phyloP scores from a whole-genome alignment of 37 sponge, comb jelly and placozoan species.

The Cladorhizidae sp. region DNA sequence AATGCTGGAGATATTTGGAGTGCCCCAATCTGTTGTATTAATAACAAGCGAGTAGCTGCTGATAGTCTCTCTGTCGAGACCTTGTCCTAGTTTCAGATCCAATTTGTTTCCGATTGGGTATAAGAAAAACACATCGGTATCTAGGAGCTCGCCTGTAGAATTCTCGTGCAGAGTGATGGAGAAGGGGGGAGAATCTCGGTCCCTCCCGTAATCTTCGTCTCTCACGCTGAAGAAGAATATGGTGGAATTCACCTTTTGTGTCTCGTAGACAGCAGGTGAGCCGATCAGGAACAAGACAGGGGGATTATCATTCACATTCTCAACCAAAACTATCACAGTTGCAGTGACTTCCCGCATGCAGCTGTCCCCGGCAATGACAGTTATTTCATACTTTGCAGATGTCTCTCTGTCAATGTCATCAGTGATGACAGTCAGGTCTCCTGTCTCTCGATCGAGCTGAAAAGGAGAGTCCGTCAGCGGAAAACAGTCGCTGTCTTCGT shows the following conservation, averaged over 20 bases:
- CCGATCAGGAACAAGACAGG: slow-evolving; percentile 28
- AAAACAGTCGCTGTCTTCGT: not conserved
- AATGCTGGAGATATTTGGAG: slow-evolving; percentile 6
- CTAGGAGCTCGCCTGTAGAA: not conserved
- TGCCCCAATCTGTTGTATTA: slow-evolving; percentile 39
- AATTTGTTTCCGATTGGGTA: not conserved
- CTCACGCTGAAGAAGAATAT: slow-evolving; percentile 12
- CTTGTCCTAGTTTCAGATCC: not conserved
- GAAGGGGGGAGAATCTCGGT: not conserved
- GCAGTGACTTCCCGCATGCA: slow-evolving; percentile 20
- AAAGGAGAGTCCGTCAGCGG: slow-evolving; percentile 22
- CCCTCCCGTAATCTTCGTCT: slow-evolving; percentile 49
- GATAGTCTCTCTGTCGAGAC: slow-evolving; percentile 45
- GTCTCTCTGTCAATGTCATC: slow-evolving; percentile 38
- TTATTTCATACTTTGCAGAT: slow-evolving; percentile 20
- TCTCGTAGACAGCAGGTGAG: not conserved
- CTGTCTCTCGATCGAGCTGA: slow-evolving; percentile 36
- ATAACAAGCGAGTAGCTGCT: slow-evolving; percentile 39
- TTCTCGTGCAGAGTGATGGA: slow-evolving; percentile 19
- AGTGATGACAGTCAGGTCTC: slow-evolving; percentile 14
- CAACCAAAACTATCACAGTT: slow-evolving; percentile 40
- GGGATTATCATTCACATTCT: slow-evolving; percentile 64
- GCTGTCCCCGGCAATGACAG: slow-evolving; percentile 16
- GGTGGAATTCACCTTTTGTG: not conserved
- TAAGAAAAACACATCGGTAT: slow-evolving; percentile 8